A percentile compares a stretch with the other conserved stretches of the same genome.
Evolutionary conservation across 2,888 invertebrate genomes (phyloP).

Genomic region (Candidula unifasciata): DNA sequence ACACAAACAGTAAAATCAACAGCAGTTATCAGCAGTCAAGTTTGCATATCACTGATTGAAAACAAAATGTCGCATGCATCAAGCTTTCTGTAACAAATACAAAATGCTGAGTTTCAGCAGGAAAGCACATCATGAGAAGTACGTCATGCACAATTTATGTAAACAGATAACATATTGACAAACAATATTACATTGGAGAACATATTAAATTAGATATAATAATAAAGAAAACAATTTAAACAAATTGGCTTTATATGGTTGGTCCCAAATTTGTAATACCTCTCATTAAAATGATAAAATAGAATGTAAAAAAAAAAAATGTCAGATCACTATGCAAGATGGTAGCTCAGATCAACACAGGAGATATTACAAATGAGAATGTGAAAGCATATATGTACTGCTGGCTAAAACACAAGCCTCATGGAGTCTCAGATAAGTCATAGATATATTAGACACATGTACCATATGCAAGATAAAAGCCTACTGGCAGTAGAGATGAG

Average conservation of each 20-base stretch:
- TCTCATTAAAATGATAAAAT: neutral
- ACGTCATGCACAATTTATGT: neutral
- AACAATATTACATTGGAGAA: neutral
- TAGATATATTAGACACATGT: too few relatives aligned
- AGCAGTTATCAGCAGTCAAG: constrained; percentile 7
- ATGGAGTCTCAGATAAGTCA: too few relatives aligned
- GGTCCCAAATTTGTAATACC: neutral
- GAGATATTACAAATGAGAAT: too few relatives aligned
- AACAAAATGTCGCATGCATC: neutral
- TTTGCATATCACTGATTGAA: neutral
- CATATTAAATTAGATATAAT: neutral
- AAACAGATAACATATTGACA: neutral
- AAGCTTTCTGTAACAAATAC: neutral
- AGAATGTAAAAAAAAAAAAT: neutral
- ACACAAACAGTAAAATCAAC: neutral
- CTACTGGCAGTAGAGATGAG: too few relatives aligned
- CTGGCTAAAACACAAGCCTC: too few relatives aligned
- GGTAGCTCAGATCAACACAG: too few relatives aligned
- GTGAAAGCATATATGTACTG: too few relatives aligned
- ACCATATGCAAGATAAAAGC: too few relatives aligned
- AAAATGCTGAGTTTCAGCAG: neutral
- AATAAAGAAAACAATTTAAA: neutral
- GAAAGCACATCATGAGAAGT: neutral
- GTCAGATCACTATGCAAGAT: neutral
- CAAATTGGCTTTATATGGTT: neutral